Base-by-base conservation (phyloP, 2,113 vertebrate species). In the Desmodus rotundus region DNA sequence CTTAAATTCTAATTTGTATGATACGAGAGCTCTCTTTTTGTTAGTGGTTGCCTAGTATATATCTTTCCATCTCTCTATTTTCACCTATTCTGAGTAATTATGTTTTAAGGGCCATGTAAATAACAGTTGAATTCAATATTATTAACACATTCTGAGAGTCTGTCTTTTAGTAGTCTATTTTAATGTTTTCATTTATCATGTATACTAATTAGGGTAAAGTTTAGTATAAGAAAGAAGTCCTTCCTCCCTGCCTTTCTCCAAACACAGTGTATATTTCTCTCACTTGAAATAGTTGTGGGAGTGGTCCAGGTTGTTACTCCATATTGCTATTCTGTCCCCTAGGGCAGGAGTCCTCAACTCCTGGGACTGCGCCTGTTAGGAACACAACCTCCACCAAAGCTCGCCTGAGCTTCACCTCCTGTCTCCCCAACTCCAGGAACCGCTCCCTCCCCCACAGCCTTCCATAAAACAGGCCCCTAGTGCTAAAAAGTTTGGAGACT, bases 21-120 rank as follows among this genome's bases (percentile, higher is more conserved):
- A 41, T 63, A 38, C 20, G 77, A 74, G 52, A 41, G n/a, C 33
- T 83, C 50, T 77, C 50, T 72, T 88, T 94, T 77, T 85, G 22
- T 89, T 90, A 87, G 36, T 54, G 65, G 20, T 76, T 88, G 19
- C 38, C 38, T 52, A 43, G 33, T 61, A 61, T 58, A 50, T 80
- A 45, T 74, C 56, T 87, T 85, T 67, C 47, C 54, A 73, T 76
- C 93, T 80, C 61, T 83, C 86, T 73, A 85, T 83, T 92, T 95
- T 73, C 68, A 73, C 9, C 14, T 43, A n/a, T 54, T 41, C 33
- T 20, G 24, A 86, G 67, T 91, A 89, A 91, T 65, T 85, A 73
- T 68, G 16, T 86, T 95, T 89, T 86, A 91, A 84, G 38, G 58
- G 45, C 72, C 83, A 63, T 96, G 17, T 92, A 93, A 87, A 80